These are phyloP conservation scores for Tiliacea aurago DNA, from an alignment of 2,888 invertebrate genomes.

Conservation along the genomic window DNA sequence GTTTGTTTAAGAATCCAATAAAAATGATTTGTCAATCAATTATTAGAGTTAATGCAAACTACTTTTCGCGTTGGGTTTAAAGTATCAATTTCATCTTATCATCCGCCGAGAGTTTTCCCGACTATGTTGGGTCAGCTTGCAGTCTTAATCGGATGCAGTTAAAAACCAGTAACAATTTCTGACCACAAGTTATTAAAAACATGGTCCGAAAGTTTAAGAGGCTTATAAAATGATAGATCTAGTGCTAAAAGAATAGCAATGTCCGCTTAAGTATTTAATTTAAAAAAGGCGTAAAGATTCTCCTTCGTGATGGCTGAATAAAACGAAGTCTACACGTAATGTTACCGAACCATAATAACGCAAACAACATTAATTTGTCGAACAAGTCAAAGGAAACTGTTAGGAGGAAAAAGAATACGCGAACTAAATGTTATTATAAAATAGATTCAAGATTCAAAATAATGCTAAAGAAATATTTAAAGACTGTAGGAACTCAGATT, in stretches of 20 bases:
- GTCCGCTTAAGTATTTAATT: not conserved
- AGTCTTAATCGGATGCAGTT: not conserved
- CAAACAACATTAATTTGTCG: not conserved
- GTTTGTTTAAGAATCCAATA: not conserved
- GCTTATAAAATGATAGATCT: not conserved
- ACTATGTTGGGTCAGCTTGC: not conserved
- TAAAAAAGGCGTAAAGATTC: not conserved
- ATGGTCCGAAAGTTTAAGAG: not conserved
- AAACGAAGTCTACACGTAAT: not conserved
- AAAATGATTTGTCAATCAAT: not conserved
- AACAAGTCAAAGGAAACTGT: not conserved
- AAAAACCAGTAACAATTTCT: not conserved
- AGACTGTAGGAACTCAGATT: not conserved
- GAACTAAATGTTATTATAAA: no score
- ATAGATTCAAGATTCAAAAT: no score
- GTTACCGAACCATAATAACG: not conserved
- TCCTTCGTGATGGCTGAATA: not conserved
- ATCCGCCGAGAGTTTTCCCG: not conserved
- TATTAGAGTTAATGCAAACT: not conserved
- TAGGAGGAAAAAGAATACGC: not conserved
- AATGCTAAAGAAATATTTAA: not conserved
- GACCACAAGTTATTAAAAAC: not conserved
- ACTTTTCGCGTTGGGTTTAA: not conserved
- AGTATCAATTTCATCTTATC: not conserved
- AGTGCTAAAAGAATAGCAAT: not conserved